Evolutionary conservation across 2,888 invertebrate species (phyloP).

Genomic region (Cephus runcator): DNA sequence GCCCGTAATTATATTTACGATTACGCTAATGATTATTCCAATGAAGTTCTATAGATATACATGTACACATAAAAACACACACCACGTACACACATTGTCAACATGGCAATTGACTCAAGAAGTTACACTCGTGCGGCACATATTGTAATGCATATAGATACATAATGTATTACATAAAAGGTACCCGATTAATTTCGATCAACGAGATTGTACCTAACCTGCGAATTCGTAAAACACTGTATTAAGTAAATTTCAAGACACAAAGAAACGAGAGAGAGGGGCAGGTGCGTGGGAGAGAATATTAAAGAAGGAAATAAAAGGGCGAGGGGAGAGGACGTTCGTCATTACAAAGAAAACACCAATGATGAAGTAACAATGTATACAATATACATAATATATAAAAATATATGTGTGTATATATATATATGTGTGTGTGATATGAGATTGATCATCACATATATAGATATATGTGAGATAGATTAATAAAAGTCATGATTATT

Average conservation of each 20-base stretch:
- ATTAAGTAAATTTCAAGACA: neutral
- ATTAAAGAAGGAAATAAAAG: neutral
- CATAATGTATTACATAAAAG: neutral
- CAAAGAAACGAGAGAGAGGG: neutral
- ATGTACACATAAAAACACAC: neutral
- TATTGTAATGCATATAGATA: neutral
- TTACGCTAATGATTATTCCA: neutral
- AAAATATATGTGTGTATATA: conserved; percentile 37
- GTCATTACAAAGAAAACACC: conserved; percentile 30
- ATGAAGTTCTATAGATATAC: neutral
- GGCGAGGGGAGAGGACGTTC: neutral
- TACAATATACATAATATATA: conserved; percentile 54
- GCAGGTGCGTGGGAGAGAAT: neutral
- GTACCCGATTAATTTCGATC: neutral
- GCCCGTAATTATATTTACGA: neutral
- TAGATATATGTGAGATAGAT: conserved; percentile 55
- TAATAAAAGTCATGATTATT: conserved; percentile 54
- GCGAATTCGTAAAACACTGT: neutral
- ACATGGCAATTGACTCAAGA: neutral
- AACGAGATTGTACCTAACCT: neutral
- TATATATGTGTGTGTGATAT: conserved; percentile 16
- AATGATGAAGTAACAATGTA: conserved; percentile 46
- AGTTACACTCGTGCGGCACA: neutral
- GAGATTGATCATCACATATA: conserved; percentile 35
- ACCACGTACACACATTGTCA: neutral